These are phyloP conservation scores for Orycteropus afer DNA, from an alignment of 2,113 vertebrate genomes.

Conservation along the genomic window DNA sequence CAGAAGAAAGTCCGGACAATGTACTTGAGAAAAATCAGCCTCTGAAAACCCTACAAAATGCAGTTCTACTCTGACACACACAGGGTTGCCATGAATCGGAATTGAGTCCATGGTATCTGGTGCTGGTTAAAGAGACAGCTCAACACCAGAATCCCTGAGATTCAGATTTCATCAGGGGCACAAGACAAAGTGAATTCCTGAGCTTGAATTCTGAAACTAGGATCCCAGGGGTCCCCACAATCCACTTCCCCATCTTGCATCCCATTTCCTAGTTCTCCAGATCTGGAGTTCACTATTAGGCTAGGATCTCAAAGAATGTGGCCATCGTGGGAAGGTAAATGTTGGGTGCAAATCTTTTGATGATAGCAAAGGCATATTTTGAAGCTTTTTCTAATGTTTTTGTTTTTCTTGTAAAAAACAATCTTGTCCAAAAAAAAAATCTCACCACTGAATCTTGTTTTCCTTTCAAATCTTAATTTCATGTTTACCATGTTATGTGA, in stretches of 20 bases:
- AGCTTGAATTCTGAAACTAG: background rate
- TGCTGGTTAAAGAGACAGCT: background rate
- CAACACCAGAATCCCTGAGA: no score
- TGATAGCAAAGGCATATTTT: background rate
- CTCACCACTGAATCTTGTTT: constrained; percentile 55
- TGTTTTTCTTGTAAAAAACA: background rate
- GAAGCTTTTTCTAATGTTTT: background rate
- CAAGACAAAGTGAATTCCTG: rapidly evolving
- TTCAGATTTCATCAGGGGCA: background rate
- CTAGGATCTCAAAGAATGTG: background rate
- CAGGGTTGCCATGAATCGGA: background rate
- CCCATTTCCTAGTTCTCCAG: background rate
- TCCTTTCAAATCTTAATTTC: constrained; percentile 49
- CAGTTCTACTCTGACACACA: background rate
- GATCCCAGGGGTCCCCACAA: rapidly evolving
- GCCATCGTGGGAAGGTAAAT: background rate
- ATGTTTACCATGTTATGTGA: constrained; percentile 53
- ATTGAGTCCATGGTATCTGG: background rate
- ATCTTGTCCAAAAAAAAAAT: constrained; percentile 59
- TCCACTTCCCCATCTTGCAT: background rate
- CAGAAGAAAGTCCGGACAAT: background rate
- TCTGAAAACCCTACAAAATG: background rate
- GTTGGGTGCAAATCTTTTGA: background rate
- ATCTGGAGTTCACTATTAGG: background rate
- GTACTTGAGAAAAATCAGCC: background rate